phyloP scores from a whole-genome alignment of 2,888 invertebrate species.

The Drosophila emarginata region DNA sequence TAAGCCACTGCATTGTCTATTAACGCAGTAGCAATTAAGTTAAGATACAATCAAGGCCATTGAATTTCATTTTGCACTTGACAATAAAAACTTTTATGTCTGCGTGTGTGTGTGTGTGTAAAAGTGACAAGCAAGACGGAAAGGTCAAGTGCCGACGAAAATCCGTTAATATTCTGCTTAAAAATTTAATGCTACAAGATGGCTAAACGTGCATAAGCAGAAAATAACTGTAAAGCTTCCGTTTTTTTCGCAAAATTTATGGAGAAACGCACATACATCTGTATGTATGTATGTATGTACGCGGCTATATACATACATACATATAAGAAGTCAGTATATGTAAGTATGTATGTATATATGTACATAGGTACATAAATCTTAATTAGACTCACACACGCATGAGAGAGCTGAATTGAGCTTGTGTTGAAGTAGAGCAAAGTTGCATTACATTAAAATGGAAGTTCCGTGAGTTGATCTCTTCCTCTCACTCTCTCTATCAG shows the following conservation, averaged over 20 bases:
- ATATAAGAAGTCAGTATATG: background rate
- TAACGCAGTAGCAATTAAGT: background rate
- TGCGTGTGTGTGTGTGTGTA: background rate
- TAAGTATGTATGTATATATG: background rate
- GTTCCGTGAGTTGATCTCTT: constrained; percentile 1
- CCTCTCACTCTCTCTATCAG: background rate
- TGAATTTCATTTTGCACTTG: background rate
- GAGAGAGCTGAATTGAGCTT: background rate
- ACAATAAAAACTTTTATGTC: background rate
- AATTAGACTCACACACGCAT: constrained; percentile 16
- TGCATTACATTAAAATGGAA: constrained; percentile 13
- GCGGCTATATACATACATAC: background rate
- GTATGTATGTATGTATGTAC: too few species aligned
- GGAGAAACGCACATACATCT: constrained; percentile 5
- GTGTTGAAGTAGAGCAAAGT: constrained; percentile 6
- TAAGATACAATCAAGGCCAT: background rate
- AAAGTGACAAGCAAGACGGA: background rate
- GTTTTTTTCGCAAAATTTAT: constrained; percentile 4
- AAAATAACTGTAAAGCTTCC: constrained; percentile 6
- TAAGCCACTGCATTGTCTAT: too few species aligned
- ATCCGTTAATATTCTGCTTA: background rate
- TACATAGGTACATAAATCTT: constrained; percentile 12
- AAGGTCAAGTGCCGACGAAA: background rate
- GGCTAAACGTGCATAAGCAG: background rate
- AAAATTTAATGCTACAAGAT: background rate